Conservation (phyloP, 2,113 vertebrate species). For the Gadus chalcogrammus region DNA sequence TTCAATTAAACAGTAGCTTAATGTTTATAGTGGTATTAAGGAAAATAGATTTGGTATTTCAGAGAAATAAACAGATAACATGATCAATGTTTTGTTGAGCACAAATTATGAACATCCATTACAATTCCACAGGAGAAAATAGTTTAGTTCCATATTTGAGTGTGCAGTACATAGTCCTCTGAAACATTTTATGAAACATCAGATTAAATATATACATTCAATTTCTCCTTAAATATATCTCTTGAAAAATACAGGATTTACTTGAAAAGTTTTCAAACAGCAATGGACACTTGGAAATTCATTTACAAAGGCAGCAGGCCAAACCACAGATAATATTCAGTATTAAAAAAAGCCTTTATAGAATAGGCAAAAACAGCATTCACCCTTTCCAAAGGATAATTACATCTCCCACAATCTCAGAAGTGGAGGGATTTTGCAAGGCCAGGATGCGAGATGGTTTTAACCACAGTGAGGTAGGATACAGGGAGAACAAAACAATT, state of each 20-base stretch:
- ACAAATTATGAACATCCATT: slow-evolving; percentile 2
- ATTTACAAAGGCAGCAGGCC: not conserved
- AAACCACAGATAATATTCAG: slow-evolving; percentile 7
- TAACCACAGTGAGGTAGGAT: slow-evolving; percentile 54
- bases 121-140: slow-evolving; percentile 45
- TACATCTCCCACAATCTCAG: slow-evolving; percentile 14
- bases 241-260: slow-evolving; percentile 11
- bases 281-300: not conserved
- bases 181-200: slow-evolving; percentile 26
- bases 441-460: slow-evolving; percentile 15
- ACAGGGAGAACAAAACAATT: slow-evolving; percentile 27
- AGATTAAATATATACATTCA: slow-evolving; percentile 15
- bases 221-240: not conserved
- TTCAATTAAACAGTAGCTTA: too few species aligned
- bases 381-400: slow-evolving; percentile 14
- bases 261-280: not conserved
- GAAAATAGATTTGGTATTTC: too few species aligned
- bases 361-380: not conserved
- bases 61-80: too few species aligned
- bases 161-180: slow-evolving; percentile 19
- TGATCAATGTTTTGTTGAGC: too few species aligned
- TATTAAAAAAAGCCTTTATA: slow-evolving; percentile 3
- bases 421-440: slow-evolving; percentile 13
- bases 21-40: too few species aligned
- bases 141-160: slow-evolving; percentile 43